A percentile compares a stretch with the other conserved stretches of the same genome.
phyloP scores from a whole-genome alignment of 2,113 vertebrate genomes.

The Ammodytes marinus region DNA sequence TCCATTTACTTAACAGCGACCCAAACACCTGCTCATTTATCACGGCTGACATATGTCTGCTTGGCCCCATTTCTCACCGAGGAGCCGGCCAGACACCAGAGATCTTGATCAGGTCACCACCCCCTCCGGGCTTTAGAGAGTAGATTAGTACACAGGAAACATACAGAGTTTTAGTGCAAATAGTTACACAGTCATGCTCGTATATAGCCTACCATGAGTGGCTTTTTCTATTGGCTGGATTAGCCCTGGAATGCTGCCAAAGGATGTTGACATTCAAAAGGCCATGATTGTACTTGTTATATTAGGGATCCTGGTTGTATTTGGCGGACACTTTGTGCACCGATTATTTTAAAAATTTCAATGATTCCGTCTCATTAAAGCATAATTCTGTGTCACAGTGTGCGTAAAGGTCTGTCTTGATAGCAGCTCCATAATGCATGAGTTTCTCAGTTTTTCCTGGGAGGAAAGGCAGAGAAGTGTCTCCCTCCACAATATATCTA shows the following conservation, averaged over 20 bases:
- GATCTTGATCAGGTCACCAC: conserved; percentile 73
- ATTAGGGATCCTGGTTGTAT: background rate
- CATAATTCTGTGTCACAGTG: background rate
- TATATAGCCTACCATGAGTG: background rate
- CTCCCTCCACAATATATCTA: background rate
- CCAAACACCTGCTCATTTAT: conserved; percentile 78
- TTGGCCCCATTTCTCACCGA: conserved; percentile 66
- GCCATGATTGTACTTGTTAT: background rate
- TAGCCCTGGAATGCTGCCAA: background rate
- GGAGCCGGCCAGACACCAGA: conserved; percentile 47
- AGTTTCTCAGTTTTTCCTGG: background rate
- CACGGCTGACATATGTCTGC: conserved; percentile 72
- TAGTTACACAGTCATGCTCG: conserved; percentile 13
- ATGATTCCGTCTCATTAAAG: background rate
- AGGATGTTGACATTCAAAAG: conserved; percentile 7
- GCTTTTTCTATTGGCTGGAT: conserved; percentile 29
- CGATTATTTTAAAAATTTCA: background rate
- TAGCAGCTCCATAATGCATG: background rate
- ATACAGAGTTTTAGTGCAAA: conserved; percentile 32
- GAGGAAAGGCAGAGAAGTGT: background rate
- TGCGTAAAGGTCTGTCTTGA: background rate
- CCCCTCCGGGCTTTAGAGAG: conserved; percentile 34
- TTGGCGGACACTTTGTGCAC: background rate
- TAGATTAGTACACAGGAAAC: conserved; percentile 34
- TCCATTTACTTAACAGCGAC: conserved; percentile 79